Conservation (phyloP, 2,888 invertebrate genomes). For the Andrena dorsata region DNA sequence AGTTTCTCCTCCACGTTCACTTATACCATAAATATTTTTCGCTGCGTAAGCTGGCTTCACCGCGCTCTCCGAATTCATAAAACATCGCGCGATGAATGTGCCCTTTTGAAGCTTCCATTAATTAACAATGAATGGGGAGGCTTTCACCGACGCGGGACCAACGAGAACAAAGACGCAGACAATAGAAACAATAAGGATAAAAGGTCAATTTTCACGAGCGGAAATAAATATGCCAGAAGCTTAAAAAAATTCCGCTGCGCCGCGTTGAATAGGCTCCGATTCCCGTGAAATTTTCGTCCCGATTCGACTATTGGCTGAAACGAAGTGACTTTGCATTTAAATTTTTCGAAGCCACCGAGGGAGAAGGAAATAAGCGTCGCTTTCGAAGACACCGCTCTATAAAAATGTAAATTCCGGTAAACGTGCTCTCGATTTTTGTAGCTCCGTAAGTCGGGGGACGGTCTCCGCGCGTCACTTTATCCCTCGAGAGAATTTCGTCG, state of each 20-base stretch:
- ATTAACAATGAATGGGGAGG: slow-evolving; percentile 16
- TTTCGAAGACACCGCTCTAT: neutral
- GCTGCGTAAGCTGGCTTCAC: neutral
- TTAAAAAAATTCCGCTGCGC: neutral
- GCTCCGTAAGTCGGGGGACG: no score
- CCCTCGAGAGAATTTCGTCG: neutral
- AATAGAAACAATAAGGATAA: neutral
- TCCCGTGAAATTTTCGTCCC: neutral
- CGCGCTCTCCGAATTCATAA: neutral
- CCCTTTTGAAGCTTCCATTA: neutral
- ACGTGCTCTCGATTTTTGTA: neutral
- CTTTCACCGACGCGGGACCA: neutral
- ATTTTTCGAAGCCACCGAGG: neutral
- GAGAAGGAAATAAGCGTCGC: neutral
- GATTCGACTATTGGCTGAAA: neutral
- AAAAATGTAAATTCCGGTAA: slow-evolving; percentile 21
- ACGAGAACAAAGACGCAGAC: neutral
- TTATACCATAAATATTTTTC: neutral
- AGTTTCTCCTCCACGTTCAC: neutral
- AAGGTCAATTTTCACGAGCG: neutral
- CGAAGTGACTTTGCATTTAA: neutral
- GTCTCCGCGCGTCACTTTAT: neutral
- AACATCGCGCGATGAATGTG: neutral
- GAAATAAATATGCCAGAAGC: neutral
- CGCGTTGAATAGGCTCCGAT: neutral